Evolutionary conservation across 2,797 vertebrate species (phyloP).

Genomic region (Trematocara caparti): DNA sequence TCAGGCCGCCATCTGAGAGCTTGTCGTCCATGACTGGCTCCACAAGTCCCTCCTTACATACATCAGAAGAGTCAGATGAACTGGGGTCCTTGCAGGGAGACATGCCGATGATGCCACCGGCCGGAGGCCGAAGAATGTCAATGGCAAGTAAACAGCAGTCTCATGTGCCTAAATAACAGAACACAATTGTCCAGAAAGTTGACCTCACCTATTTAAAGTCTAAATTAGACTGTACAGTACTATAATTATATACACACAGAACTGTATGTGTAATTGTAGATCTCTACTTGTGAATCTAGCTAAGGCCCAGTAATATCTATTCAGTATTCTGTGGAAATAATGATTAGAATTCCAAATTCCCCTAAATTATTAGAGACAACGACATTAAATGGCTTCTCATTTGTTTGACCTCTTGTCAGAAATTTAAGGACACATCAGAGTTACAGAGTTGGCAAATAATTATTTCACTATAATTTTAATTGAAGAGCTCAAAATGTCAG

Average conservation of each 20-base stretch:
- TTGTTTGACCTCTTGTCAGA: not conserved
- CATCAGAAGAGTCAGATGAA: conserved; percentile 79
- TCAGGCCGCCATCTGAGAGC: conserved; percentile 80
- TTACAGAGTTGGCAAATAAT: not conserved
- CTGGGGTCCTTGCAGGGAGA: conserved; percentile 75
- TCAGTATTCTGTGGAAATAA: not conserved
- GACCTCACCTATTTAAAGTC: not conserved
- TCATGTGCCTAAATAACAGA: not conserved
- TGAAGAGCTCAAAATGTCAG: not conserved
- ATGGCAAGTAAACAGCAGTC: conserved; percentile 82
- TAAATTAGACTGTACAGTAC: not conserved
- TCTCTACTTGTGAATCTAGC: not conserved
- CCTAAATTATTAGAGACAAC: not conserved
- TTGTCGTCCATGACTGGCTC: conserved; percentile 75
- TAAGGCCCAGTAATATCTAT: not conserved
- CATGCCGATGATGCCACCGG: conserved; percentile 73
- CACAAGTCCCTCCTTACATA: conserved; percentile 73
- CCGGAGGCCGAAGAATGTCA: conserved; percentile 81
- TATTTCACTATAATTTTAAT: not conserved
- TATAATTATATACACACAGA: not conserved
- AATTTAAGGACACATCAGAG: not conserved
- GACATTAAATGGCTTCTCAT: not conserved
- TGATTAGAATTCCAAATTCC: not conserved
- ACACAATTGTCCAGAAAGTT: not conserved
- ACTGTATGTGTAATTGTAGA: not conserved